Evolutionary conservation across 2,888 invertebrate genomes (phyloP).

Genomic region (Limenitis camilla): DNA sequence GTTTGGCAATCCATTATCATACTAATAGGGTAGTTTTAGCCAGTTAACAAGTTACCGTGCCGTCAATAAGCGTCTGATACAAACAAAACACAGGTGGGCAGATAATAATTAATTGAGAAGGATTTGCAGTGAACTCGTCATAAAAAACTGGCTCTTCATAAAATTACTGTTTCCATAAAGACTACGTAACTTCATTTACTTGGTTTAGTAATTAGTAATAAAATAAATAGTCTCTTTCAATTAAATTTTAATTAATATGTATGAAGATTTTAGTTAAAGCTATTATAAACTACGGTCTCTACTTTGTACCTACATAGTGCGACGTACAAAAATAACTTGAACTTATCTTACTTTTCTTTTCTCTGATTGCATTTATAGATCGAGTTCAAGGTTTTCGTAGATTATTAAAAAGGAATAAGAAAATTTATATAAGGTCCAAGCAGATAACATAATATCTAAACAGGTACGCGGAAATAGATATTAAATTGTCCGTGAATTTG

Average conservation of each 20-base stretch:
- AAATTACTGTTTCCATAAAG: conserved; percentile 13
- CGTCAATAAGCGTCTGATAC: conserved; percentile 20
- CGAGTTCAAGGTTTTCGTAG: neutral
- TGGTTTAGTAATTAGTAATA: neutral
- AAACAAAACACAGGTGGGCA: conserved; percentile 26
- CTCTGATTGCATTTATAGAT: neutral
- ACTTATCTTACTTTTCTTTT: neutral
- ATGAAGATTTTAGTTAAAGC: neutral
- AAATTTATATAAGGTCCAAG: neutral
- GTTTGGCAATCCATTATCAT: conserved; percentile 54
- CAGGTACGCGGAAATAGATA: conserved; percentile 13
- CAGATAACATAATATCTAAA: neutral
- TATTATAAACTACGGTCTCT: neutral
- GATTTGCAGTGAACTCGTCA: conserved; percentile 10
- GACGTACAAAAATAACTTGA: neutral
- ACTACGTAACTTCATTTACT: conserved; percentile 2
- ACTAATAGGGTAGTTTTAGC: conserved; percentile 55
- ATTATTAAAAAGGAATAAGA: neutral
- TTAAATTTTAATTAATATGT: no score
- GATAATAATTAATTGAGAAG: conserved; percentile 16
- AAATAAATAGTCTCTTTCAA: neutral
- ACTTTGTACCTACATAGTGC: neutral
- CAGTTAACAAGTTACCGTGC: conserved; percentile 39
- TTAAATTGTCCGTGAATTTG: conserved; percentile 11
- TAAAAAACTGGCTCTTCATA: conserved; percentile 13